These are phyloP conservation scores for Pteropus rufus DNA, from an alignment of 2,797 vertebrate genomes.

Conservation along the genomic window DNA sequence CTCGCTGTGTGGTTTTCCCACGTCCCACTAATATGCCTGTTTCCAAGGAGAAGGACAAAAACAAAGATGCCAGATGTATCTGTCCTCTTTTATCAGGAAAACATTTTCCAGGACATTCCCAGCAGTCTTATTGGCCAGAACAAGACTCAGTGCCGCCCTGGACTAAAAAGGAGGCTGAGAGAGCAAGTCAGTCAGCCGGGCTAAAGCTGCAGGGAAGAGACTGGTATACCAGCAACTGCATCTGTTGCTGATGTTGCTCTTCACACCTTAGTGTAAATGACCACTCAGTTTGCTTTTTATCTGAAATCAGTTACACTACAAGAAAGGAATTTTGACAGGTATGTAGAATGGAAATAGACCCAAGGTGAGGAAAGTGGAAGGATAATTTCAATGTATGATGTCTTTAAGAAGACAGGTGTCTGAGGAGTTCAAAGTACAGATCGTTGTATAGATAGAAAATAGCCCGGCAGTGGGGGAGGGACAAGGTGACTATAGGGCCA, in stretches of 20 bases:
- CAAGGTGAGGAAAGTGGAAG: background rate
- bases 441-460: background rate
- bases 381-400: background rate
- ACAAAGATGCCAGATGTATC: background rate
- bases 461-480: background rate
- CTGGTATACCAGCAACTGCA: rapidly evolving
- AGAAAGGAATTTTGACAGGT: background rate
- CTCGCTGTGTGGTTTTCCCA: background rate
- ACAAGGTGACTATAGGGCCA: background rate
- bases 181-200: background rate
- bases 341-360: background rate
- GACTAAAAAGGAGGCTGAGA: background rate
- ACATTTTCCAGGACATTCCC: background rate
- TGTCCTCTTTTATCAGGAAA: background rate
- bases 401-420: background rate
- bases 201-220: background rate
- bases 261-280: background rate
- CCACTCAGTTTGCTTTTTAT: background rate
- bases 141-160: background rate
- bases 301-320: background rate
- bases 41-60: background rate
- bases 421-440: background rate
- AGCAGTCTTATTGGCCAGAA: background rate
- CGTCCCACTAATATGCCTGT: background rate
- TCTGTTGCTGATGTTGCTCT: rapidly evolving